Conservation (phyloP, 1,140 invertebrate genomes). For the Drusus annulatus region DNA sequence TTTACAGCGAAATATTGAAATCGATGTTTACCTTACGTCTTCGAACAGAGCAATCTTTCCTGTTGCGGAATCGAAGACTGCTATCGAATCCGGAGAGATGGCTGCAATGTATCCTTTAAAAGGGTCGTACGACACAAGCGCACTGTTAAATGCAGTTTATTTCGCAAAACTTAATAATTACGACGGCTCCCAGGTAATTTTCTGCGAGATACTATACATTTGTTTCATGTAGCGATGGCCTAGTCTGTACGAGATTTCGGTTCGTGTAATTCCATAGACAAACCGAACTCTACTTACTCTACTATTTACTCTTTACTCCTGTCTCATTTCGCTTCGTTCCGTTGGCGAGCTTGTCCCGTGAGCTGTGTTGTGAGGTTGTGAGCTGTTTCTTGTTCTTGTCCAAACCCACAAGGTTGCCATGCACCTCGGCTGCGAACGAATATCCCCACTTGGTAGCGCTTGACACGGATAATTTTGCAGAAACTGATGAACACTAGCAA, state of each 20-base stretch:
- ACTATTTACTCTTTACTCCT: not conserved
- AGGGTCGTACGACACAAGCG: slow-evolving; percentile 65
- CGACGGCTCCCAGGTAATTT: slow-evolving; percentile 72
- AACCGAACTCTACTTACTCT: not conserved
- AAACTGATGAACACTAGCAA: too few species aligned
- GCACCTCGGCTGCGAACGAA: too few species aligned
- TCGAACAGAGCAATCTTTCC: slow-evolving; percentile 70
- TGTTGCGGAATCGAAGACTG: slow-evolving; percentile 69
- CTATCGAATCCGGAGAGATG: slow-evolving; percentile 68
- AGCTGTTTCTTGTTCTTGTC: too few species aligned
- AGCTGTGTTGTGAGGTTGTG: too few species aligned
- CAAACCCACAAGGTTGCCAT: too few species aligned
- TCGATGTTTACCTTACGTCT: slow-evolving; percentile 73
- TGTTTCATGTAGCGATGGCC: slow-evolving; percentile 71
- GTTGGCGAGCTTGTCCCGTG: slow-evolving; percentile 15
- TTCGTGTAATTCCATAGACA: slow-evolving; percentile 72
- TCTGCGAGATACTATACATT: slow-evolving; percentile 73
- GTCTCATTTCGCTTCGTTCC: slow-evolving; percentile 5
- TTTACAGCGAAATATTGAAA: slow-evolving; percentile 69
- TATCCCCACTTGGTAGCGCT: too few species aligned
- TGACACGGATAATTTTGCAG: too few species aligned
- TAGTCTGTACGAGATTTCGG: slow-evolving; percentile 73
- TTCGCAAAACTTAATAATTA: slow-evolving; percentile 72
- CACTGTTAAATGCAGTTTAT: slow-evolving; percentile 71
- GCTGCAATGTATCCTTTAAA: slow-evolving; percentile 67